These are phyloP conservation scores for Agrotis exclamationis DNA, from an alignment of 2,888 invertebrate genomes.

Conservation along the genomic window DNA sequence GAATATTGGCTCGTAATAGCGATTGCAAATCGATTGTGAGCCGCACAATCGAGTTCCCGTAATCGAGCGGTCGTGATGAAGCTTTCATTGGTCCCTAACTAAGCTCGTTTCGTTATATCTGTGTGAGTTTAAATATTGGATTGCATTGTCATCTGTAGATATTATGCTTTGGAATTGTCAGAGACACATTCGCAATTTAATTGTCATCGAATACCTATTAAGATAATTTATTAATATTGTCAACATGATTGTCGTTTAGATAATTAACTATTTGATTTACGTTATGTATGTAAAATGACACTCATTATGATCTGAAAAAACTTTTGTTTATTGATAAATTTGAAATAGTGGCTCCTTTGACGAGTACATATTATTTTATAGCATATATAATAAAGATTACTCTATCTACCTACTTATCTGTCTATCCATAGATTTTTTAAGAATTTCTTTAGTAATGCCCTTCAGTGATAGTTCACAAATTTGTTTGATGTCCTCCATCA, in stretches of 20 bases:
- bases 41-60: constrained; percentile 76
- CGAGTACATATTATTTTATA: too few species aligned
- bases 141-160: constrained; percentile 13
- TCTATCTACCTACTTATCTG: not conserved
- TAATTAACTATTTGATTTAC: not conserved
- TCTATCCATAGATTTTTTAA: too few species aligned
- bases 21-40: constrained; percentile 83
- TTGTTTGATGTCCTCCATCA: not conserved
- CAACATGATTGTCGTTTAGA: not conserved
- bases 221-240: constrained; percentile 9
- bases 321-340: not conserved
- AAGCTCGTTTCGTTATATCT: constrained; percentile 53
- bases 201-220: not conserved
- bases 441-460: not conserved
- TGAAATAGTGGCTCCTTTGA: too few species aligned
- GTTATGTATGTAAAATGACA: too few species aligned
- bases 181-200: not conserved
- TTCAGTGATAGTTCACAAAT: not conserved
- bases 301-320: not conserved
- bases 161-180: constrained; percentile 13
- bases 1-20: constrained; percentile 80
- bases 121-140: constrained; percentile 37
- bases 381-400: too few species aligned
- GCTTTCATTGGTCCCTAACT: constrained; percentile 64
- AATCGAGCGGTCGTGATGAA: constrained; percentile 70